A percentile compares a stretch with the other conserved stretches of the same genome.
Conservation (phyloP, 2,797 vertebrate genomes). For the Lophotriccus pileatus region DNA sequence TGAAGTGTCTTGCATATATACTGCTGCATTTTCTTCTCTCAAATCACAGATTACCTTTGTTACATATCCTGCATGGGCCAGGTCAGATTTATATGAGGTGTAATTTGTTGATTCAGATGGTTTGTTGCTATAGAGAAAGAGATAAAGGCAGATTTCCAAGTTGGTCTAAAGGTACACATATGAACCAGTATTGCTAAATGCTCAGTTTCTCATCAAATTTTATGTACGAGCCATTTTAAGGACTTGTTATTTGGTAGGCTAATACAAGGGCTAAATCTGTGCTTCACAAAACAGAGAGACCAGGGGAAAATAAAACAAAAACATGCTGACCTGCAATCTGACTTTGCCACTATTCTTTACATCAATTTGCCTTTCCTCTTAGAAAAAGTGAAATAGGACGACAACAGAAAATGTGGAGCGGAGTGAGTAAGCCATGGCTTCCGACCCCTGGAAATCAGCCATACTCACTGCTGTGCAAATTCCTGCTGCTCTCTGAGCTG, state of each 20-base stretch:
- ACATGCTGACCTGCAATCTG: background rate
- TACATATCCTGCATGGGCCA: background rate
- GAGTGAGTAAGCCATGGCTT: conserved; percentile 50
- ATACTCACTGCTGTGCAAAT: conserved; percentile 59
- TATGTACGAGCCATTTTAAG: background rate
- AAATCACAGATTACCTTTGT: background rate
- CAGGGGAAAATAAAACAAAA: background rate
- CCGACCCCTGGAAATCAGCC: conserved; percentile 39
- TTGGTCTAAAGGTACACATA: background rate
- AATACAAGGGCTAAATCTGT: background rate
- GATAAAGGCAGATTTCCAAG: background rate
- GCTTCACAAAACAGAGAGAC: background rate
- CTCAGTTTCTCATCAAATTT: background rate
- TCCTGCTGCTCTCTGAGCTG: conserved; percentile 65
- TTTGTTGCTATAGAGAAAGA: conserved; percentile 3
- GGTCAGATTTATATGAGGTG: background rate
- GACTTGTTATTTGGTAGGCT: background rate
- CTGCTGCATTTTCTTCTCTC: conserved; percentile 11
- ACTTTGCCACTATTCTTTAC: background rate
- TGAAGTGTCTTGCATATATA: background rate
- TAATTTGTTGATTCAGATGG: background rate
- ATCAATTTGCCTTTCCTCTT: conserved; percentile 10
- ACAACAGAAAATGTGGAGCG: background rate
- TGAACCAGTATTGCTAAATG: background rate
- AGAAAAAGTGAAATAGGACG: background rate